Conservation (phyloP, 2,113 vertebrate genomes). For the Nyctereutes procyonoides region DNA sequence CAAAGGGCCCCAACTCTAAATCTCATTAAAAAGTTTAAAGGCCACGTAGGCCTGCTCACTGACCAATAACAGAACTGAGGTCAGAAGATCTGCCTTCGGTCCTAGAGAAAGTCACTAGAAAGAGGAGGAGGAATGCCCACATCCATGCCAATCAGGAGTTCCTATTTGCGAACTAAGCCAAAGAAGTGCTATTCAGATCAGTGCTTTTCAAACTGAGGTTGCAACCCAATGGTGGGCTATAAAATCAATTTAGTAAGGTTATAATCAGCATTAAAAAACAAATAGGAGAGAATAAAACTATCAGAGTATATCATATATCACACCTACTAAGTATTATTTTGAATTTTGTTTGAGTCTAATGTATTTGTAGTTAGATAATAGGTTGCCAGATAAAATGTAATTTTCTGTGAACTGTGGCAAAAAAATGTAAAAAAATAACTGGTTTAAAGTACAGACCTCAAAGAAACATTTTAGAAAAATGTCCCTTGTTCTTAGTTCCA, state of each 20-base stretch:
- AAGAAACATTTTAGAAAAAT: neutral
- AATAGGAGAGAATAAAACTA: neutral
- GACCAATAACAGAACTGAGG: neutral
- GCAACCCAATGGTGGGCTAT: neutral
- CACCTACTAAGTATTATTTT: neutral
- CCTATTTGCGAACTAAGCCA: neutral
- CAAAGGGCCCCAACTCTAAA: slow-evolving; percentile 10
- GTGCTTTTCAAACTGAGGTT: slow-evolving; percentile 30
- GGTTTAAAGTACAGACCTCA: neutral
- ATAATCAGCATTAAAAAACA: neutral
- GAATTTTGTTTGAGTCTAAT: neutral
- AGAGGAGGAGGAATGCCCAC: neutral
- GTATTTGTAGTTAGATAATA: neutral
- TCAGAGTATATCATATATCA: neutral
- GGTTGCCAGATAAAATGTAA: neutral
- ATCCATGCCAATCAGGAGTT: neutral
- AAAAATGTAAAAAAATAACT: neutral
- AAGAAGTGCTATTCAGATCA: neutral
- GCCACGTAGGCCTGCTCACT: neutral
- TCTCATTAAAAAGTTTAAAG: slow-evolving; percentile 53
- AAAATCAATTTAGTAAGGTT: neutral
- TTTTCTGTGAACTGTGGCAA: neutral
- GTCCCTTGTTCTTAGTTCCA: neutral
- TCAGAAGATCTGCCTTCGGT: neutral
- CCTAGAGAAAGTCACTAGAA: neutral